Evolutionary conservation across 2,113 vertebrate genomes (phyloP).

Genomic region (Pachyramphus minor): DNA sequence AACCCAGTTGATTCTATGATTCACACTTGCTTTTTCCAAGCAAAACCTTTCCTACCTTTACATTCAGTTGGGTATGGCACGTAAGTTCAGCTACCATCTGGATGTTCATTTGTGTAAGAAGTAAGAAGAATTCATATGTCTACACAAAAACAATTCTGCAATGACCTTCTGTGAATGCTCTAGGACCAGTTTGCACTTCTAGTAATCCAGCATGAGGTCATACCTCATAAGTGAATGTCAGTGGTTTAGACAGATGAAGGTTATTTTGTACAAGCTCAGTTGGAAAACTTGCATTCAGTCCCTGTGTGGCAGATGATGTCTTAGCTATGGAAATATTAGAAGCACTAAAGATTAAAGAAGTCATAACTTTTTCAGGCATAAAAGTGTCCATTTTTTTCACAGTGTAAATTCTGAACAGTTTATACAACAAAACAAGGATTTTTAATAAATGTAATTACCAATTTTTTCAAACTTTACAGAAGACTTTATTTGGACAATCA

Average conservation of each 20-base stretch:
- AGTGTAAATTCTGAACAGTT: neutral
- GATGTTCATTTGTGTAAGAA: neutral
- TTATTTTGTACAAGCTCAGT: neutral
- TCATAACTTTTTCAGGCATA: neutral
- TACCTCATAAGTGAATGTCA: neutral
- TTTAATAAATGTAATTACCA: slow-evolving; percentile 19
- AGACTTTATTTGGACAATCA: neutral
- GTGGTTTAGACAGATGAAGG: neutral
- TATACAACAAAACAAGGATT: neutral
- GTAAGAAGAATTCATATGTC: neutral
- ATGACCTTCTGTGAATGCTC: neutral
- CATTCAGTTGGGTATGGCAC: neutral
- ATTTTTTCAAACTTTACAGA: slow-evolving; percentile 25
- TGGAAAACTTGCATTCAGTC: neutral
- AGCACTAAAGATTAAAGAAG: neutral
- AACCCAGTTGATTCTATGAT: too few relatives aligned
- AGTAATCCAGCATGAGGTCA: neutral
- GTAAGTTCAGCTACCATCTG: neutral
- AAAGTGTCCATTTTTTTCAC: neutral
- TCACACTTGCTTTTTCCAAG: neutral
- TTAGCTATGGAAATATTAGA: neutral
- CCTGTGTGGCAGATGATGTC: neutral
- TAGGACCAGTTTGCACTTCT: neutral
- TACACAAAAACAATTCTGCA: neutral
- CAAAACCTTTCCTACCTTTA: neutral